Evolutionary conservation across 2,888 invertebrate species (phyloP).

Genomic region (Drosophila multiciliata): DNA sequence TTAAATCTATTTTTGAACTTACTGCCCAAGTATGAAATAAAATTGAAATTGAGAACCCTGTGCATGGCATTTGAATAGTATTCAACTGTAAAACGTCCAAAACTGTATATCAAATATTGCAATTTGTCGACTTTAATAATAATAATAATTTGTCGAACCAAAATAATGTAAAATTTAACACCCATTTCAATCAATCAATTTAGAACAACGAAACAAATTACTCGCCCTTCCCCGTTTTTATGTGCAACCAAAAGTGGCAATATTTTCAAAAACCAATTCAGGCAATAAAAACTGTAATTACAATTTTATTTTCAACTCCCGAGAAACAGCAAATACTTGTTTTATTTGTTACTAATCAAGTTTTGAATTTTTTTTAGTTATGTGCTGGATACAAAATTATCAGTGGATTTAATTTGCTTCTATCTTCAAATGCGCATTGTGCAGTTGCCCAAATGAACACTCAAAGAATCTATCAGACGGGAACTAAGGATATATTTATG

Average conservation of each 20-base stretch:
- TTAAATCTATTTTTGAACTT: slow-evolving; percentile 8
- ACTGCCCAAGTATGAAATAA: slow-evolving; percentile 38
- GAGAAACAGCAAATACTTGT: slow-evolving; percentile 42
- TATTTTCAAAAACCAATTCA: slow-evolving; percentile 46
- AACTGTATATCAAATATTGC: slow-evolving; percentile 28
- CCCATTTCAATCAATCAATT: slow-evolving; percentile 23
- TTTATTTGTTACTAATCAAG: slow-evolving; percentile 17
- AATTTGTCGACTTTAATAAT: slow-evolving; percentile 37
- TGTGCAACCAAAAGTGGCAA: slow-evolving; percentile 44
- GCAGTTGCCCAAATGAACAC: neutral
- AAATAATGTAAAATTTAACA: slow-evolving; percentile 31
- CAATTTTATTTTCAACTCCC: slow-evolving; percentile 43
- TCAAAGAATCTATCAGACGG: neutral
- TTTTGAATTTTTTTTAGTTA: neutral
- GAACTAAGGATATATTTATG: neutral
- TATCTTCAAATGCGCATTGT: neutral
- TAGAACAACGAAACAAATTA: slow-evolving; percentile 29
- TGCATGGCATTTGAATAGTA: slow-evolving; percentile 54
- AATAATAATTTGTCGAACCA: slow-evolving; percentile 31
- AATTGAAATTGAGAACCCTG: slow-evolving; percentile 15
- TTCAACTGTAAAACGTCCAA: slow-evolving; percentile 48
- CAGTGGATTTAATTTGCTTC: neutral
- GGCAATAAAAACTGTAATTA: slow-evolving; percentile 64
- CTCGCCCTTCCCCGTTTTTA: slow-evolving; percentile 7
- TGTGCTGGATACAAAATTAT: neutral